Percentiles rank a stretch among this genome's conserved stretches.
Evolutionary conservation across 1,140 invertebrate genomes (phyloP).

Genomic region (Cataglyphis hispanica): DNA sequence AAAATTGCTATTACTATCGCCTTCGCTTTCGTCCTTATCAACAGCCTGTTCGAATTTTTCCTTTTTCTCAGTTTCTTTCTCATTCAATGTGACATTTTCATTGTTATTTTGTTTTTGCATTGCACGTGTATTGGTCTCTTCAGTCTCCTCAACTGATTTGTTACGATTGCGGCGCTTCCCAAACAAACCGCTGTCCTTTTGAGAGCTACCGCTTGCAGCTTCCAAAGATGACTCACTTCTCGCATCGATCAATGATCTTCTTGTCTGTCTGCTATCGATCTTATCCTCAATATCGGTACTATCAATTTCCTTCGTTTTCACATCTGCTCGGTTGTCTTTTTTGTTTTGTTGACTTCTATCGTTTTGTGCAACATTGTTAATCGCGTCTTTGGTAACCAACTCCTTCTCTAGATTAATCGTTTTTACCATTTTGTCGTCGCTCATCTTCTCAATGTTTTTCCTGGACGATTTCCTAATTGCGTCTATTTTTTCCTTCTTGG

Average conservation of each 20-base stretch:
- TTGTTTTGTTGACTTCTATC: slow-evolving; percentile 26
- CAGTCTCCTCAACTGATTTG: slow-evolving; percentile 26
- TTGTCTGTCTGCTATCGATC: slow-evolving; percentile 55
- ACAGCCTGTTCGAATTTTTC: neutral
- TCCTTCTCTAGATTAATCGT: slow-evolving; percentile 22
- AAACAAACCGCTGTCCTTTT: slow-evolving; percentile 38
- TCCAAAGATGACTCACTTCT: slow-evolving; percentile 20
- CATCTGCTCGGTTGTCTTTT: neutral
- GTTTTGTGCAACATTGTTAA: neutral
- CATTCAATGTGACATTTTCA: neutral
- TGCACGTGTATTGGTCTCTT: neutral
- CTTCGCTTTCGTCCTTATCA: neutral
- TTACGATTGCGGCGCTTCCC: slow-evolving; percentile 64
- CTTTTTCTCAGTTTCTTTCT: neutral
- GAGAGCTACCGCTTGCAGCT: neutral
- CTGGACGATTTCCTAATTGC: slow-evolving; percentile 76
- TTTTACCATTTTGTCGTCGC: slow-evolving; percentile 45
- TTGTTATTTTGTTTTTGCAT: neutral
- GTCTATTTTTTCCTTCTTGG: slow-evolving; percentile 57
- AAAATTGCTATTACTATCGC: neutral
- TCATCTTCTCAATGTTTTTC: slow-evolving; percentile 75
- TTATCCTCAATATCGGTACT: slow-evolving; percentile 8
- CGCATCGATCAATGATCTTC: slow-evolving; percentile 31
- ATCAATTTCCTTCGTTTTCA: neutral
- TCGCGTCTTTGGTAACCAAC: neutral